phyloP scores from a whole-genome alignment of 2,113 vertebrate genomes.

The Propithecus coquereli region DNA sequence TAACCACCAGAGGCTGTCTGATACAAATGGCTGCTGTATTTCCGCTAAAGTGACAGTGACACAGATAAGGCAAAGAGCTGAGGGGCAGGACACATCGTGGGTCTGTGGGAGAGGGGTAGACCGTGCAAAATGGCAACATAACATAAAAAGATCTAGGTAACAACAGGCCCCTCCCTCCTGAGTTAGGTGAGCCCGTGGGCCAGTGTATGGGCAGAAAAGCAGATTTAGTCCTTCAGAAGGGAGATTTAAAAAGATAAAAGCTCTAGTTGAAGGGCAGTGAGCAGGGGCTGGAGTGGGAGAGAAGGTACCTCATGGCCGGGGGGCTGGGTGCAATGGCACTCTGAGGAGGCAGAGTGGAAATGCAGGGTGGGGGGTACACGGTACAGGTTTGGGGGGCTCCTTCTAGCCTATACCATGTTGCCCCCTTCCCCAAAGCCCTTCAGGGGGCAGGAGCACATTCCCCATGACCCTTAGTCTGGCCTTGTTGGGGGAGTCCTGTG shows the following conservation, averaged over 20 bases:
- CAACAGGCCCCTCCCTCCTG: not conserved
- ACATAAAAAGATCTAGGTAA: not conserved
- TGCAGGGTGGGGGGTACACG: not conserved
- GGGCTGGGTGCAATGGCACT: not conserved
- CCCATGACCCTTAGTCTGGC: not conserved
- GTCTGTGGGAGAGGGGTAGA: not conserved
- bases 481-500: not conserved
- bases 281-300: not conserved
- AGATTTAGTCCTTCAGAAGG: not conserved
- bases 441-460: not conserved
- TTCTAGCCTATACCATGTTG: not conserved
- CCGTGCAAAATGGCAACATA: conserved; percentile 35
- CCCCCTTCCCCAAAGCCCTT: not conserved
- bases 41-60: conserved; percentile 61
- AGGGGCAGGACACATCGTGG: not conserved
- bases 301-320: fast-evolving
- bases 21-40: conserved; percentile 51
- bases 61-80: conserved; percentile 56
- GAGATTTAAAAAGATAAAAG: not conserved
- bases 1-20: conserved; percentile 27
- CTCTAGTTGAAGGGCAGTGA: not conserved
- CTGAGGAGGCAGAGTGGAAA: not conserved
- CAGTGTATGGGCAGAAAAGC: not conserved
- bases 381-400: not conserved
- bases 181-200: not conserved